These are phyloP conservation scores for Geodia barretti DNA, from an alignment of 37 sponge, comb jelly and placozoan species.

Conservation along the genomic window DNA sequence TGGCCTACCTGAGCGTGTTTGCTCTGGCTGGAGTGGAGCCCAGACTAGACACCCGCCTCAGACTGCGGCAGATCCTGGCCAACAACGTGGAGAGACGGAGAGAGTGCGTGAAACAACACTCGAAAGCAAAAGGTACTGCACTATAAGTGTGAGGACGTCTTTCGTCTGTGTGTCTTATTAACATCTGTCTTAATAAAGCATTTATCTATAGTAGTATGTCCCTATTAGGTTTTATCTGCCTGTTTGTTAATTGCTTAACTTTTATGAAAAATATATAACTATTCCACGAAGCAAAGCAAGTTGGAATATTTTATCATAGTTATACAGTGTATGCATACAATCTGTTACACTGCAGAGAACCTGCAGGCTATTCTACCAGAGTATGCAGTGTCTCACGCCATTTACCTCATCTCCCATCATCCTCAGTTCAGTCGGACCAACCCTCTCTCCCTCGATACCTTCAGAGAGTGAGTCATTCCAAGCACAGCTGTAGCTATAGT, in stretches of 20 bases:
- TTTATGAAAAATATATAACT: too few relatives aligned
- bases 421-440: conserved; percentile 67
- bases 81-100: conserved; percentile 55
- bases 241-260: too few relatives aligned
- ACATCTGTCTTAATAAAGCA: too few relatives aligned
- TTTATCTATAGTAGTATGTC: too few relatives aligned
- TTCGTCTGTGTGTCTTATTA: too few relatives aligned
- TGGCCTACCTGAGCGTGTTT: conserved; percentile 71
- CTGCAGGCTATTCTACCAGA: conserved; percentile 73
- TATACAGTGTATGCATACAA: too few relatives aligned
- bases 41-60: conserved; percentile 28
- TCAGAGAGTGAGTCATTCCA: conserved; percentile 75
- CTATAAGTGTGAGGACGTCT: too few relatives aligned
- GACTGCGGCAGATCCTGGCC: conserved; percentile 28
- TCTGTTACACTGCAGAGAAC: conserved; percentile 38
- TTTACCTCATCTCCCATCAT: conserved; percentile 88
- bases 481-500: too few relatives aligned
- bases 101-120: conserved; percentile 30
- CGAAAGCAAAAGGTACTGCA: conserved; percentile 56
- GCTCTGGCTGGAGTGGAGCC: conserved; percentile 68
- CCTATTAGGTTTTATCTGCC: too few relatives aligned
- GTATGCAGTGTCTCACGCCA: conserved; percentile 70
- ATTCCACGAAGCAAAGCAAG: too few relatives aligned
- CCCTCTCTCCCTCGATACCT: conserved; percentile 44
- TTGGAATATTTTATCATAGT: neutral